Evolutionary conservation across 2,888 invertebrate genomes (phyloP), one percentile per base, ranked within the genome.

Genomic region (Desoria tigrina): DNA sequence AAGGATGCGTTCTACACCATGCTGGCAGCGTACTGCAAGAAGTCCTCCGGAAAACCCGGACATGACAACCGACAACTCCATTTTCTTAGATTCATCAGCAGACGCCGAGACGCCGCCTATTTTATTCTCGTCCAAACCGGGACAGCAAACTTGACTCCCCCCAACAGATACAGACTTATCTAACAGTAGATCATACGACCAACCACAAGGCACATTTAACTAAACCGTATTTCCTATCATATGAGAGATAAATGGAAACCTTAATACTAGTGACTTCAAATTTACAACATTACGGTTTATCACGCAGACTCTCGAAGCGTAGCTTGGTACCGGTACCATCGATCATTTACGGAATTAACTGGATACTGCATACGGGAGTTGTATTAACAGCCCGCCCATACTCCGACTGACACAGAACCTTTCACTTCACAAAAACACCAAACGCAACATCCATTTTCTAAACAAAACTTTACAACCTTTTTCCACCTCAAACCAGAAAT

Each of bases 101-200:
- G 64, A 64, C 64, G 64, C 54, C 63, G 51, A 63, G 63, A 63
- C 63, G 63, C 58, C 63, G 63, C 63, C 51, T 59, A 57, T 39
- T 64, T 64, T 64, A 64, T 64, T 64, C 59, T 64, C 59, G 57
- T 57, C 51, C 57, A 57, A 32, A 18, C 49, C 39, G 58, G 45
- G 45, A 58, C 58, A 58, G 58, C 58, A 45, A 37, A 24, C 42
- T 57, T 57, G 42, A 27, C 58, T 58, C 58, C 45, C 58, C 58
- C 58, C n/a, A n/a, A 42, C 49, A 58, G 37, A 42, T 28, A 58
- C 27, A 58, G 49, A 58, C 39, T 58, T 51, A 23, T 58, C 58
- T 58, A 58, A 23, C 16, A 51, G 21, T 23, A 58, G 58, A 58
- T 42, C 18, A 32, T 28, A 58, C 27, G 45, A 58, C 42, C 42